These are phyloP conservation scores for Callipepla californica DNA, from an alignment of 2,113 vertebrate genomes.

Conservation along the genomic window DNA sequence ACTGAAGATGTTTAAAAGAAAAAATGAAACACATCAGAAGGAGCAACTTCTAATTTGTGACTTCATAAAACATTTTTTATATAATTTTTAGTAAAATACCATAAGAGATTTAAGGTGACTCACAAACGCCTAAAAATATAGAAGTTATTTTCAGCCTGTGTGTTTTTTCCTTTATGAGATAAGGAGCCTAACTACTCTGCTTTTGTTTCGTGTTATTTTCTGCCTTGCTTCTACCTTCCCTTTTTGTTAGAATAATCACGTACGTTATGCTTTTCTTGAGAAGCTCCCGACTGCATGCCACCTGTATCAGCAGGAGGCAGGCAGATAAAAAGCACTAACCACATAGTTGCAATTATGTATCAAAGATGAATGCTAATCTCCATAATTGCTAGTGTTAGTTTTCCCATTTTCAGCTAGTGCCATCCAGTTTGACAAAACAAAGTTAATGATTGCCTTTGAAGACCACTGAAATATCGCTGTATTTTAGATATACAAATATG, in stretches of 20 bases:
- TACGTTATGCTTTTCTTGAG: constrained; percentile 1
- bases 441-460: not conserved
- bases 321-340: not conserved
- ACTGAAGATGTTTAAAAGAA: not conserved
- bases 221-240: not conserved
- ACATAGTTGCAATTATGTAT: not conserved
- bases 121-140: constrained; percentile 31
- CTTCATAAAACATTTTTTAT: not conserved
- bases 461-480: not conserved
- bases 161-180: not conserved
- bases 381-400: not conserved
- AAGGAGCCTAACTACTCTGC: not conserved
- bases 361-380: constrained; percentile 12
- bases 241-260: not conserved
- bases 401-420: not conserved
- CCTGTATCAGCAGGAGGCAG: not conserved
- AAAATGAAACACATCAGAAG: not conserved
- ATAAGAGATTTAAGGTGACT: constrained; percentile 40
- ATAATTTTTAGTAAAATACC: constrained; percentile 37
- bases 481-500: not conserved
- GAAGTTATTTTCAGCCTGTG: constrained; percentile 22
- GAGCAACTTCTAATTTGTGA: not conserved
- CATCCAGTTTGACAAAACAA: not conserved
- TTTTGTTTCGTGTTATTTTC: constrained; percentile 45
- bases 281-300: not conserved